These are phyloP conservation scores for Hiodon tergisus DNA, from an alignment of 2,113 vertebrate species.

Conservation along the genomic window DNA sequence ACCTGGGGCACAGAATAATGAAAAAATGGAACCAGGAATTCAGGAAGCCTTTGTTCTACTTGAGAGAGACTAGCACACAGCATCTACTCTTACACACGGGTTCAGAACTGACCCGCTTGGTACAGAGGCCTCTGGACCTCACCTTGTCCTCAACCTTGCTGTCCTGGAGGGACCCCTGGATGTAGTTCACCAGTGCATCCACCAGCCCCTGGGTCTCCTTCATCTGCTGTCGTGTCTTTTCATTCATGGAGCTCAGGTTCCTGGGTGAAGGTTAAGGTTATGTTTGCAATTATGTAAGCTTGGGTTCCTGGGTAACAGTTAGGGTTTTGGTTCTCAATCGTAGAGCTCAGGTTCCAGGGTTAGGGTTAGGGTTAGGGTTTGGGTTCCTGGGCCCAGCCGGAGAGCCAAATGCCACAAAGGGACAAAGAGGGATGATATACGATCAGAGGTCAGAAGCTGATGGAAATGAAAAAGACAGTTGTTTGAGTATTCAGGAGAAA, in stretches of 20 bases:
- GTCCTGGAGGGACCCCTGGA: conserved; percentile 74
- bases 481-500: neutral
- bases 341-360: no score
- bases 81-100: neutral
- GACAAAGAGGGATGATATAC: neutral
- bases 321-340: no score
- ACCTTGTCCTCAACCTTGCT: conserved; percentile 83
- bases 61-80: no score
- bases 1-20: neutral
- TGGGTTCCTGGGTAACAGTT: no score
- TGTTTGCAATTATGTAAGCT: neutral
- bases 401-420: no score
- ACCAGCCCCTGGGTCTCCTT: conserved; percentile 80
- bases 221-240: conserved; percentile 88
- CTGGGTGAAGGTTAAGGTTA: conserved; percentile 44
- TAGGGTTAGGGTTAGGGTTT: no score
- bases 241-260: conserved; percentile 89
- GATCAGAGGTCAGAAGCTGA: no score
- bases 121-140: conserved; percentile 21
- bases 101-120: neutral
- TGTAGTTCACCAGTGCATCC: conserved; percentile 83
- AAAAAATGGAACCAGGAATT: neutral
- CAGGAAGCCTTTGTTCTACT: no score
- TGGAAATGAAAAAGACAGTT: no score
- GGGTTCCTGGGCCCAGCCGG: no score